These are phyloP conservation scores for Epistrophe eligans DNA, from an alignment of 2,888 invertebrate species.

Conservation along the genomic window DNA sequence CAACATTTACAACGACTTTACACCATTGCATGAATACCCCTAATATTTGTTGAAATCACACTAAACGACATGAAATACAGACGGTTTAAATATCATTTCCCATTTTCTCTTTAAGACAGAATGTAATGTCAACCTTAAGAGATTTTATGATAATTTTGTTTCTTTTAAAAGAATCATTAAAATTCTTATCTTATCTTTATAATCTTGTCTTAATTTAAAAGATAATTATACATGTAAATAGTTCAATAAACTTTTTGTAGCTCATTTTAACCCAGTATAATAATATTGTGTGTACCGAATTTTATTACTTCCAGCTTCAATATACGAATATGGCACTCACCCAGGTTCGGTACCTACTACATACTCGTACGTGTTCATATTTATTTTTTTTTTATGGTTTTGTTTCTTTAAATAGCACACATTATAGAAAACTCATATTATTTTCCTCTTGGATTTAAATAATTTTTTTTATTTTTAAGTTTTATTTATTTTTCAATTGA, in stretches of 20 bases:
- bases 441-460: conserved; percentile 17
- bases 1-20: too few species aligned
- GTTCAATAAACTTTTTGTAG: conserved; percentile 1
- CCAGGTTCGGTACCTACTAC: background rate
- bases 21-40: too few species aligned
- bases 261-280: background rate
- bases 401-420: conserved; percentile 20
- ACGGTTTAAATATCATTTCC: too few species aligned
- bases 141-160: background rate
- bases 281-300: background rate
- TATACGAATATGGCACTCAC: background rate
- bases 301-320: conserved; percentile 11
- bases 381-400: conserved; percentile 21
- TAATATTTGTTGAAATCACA: too few species aligned
- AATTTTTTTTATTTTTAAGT: background rate
- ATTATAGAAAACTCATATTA: conserved; percentile 1
- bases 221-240: background rate
- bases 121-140: too few species aligned
- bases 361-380: conserved; percentile 2
- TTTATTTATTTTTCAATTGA: conserved; percentile 24
- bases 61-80: too few species aligned
- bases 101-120: too few species aligned
- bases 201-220: conserved; percentile 7
- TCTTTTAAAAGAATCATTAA: background rate
- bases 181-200: conserved; percentile 15